Conservation (phyloP, 2,797 vertebrate genomes). For the Sebastiscus tertius region DNA sequence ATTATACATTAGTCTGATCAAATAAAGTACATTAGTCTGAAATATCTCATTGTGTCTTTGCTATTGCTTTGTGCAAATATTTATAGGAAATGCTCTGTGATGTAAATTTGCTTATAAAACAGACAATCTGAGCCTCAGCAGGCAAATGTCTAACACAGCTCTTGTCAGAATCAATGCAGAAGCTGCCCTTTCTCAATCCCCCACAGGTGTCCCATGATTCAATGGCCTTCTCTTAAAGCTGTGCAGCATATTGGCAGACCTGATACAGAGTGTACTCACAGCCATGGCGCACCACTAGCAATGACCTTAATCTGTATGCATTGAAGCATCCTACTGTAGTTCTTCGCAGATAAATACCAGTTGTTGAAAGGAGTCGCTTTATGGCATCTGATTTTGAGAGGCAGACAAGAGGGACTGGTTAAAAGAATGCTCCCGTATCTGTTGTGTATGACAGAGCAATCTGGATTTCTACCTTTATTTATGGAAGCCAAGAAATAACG, state of each 20-base stretch:
- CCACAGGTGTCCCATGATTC: constrained; percentile 50
- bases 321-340: constrained; percentile 13
- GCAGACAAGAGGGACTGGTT: neutral
- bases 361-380: constrained; percentile 12
- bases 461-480: neutral
- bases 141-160: constrained; percentile 27
- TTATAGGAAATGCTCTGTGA: neutral
- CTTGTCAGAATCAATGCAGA: constrained; percentile 27
- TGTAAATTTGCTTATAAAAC: neutral
- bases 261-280: constrained; percentile 17
- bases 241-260: constrained; percentile 27
- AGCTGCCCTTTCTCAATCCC: constrained; percentile 40
- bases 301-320: constrained; percentile 40
- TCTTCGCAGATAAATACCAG: constrained; percentile 29
- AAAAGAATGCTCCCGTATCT: neutral
- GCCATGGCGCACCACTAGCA: constrained; percentile 11
- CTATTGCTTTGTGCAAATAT: neutral
- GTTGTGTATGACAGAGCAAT: neutral
- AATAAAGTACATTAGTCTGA: neutral
- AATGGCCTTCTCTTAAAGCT: constrained; percentile 39
- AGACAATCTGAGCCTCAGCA: constrained; percentile 11
- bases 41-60: neutral
- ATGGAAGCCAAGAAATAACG: neutral
- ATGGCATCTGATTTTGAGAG: constrained; percentile 3
- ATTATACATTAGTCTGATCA: neutral